Base-by-base conservation (phyloP, 2,113 vertebrate genomes). In the Dolichotis patagonum region DNA sequence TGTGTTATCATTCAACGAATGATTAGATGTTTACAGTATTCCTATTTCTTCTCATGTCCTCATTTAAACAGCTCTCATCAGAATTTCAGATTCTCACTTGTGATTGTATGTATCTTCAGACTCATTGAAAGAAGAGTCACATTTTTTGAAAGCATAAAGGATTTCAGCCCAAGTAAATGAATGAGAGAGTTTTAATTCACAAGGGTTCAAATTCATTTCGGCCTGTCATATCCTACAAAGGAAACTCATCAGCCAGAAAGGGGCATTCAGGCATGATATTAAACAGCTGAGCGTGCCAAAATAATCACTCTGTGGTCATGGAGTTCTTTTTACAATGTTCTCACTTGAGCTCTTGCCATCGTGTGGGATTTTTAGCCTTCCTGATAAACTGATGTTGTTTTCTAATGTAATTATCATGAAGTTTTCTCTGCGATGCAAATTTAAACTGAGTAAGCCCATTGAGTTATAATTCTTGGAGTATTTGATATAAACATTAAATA, bases 251-350 rank as follows among this genome's bases (percentile, higher is more conserved):
- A 98, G 52, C 86, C 97, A 96, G 96, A 98, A 98, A 98, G 88
- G 90, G 97, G 95, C 94, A 98, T 96, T 98, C 98, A 98, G 91
- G 98, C 98, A 98, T 98, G 97, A 98, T 98, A 98, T 98, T 98
- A 98, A 98, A 98, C 97, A 98, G 96, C 97, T 98, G 98, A 99
- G 98, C 60, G 71, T 98, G 98, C 98, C 98, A 98, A 98, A 98
- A 98, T 98, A 98, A 98, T 98, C 94, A 86, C 65, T 95, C 38
- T 86, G 56, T 97, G 77, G 5, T 97, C 97, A 87, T 35, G 83
- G 96, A 96, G 78, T 92, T 95, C 80, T 93, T 83, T 97, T 98
- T 77, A 96, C 38, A 94, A 60, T 43, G 30, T 96, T 71, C 54
- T 11, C 94, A 82, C 94, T 96, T 89, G 67, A 96, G 83, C 98